Evolutionary conservation across 2,113 vertebrate genomes (phyloP).

Genomic region (Prolemur simus): DNA sequence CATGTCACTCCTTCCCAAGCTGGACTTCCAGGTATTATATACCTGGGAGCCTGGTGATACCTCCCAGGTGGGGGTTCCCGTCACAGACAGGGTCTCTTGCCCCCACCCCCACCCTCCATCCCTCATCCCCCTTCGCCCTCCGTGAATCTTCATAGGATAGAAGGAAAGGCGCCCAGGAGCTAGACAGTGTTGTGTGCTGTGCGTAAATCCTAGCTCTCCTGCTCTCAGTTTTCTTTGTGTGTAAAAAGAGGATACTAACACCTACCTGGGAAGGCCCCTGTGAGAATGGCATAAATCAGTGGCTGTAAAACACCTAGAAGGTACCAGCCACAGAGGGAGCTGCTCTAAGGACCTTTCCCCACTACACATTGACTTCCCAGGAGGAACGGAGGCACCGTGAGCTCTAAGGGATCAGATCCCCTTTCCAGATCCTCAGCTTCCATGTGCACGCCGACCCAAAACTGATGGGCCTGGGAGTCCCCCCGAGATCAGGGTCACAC

Average conservation of each 20-base stretch:
- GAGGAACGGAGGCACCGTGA: not conserved
- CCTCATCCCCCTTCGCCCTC: not conserved
- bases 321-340: not conserved
- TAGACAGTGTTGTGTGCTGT: rapidly evolving
- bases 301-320: not conserved
- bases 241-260: not conserved
- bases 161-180: not conserved
- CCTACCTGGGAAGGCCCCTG: too few species aligned
- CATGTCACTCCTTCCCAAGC: not conserved
- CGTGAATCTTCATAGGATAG: not conserved
- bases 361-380: rapidly evolving
- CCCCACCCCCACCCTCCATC: rapidly evolving
- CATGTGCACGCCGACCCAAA: rapidly evolving
- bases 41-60: not conserved
- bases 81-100: not conserved
- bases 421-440: not conserved
- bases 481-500: not conserved
- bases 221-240: not conserved
- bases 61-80: rapidly evolving
- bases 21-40: not conserved
- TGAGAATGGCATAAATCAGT: not conserved
- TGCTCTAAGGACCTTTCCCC: not conserved
- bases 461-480: too few species aligned
- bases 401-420: not conserved
- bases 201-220: not conserved